Conservation (phyloP, 2,888 invertebrate genomes). For the Eilema depressum region DNA sequence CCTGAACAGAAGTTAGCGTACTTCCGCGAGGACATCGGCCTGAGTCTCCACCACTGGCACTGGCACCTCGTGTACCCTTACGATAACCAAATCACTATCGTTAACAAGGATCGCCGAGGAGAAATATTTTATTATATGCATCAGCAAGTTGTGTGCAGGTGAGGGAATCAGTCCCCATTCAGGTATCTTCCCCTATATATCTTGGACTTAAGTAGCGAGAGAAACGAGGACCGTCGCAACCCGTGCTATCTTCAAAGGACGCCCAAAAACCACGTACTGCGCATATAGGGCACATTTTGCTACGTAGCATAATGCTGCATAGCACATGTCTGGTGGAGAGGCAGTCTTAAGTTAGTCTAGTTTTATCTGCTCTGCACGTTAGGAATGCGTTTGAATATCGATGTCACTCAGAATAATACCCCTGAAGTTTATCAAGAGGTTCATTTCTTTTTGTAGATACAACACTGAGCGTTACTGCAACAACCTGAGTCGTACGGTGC, state of each 20-base stretch:
- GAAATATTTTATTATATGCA: conserved; percentile 95
- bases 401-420: background rate
- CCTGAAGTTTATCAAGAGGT: background rate
- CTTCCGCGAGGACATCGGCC: conserved; percentile 94
- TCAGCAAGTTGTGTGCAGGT: conserved; percentile 90
- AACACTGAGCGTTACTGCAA: conserved; percentile 92
- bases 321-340: too few species aligned
- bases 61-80: conserved; percentile 96
- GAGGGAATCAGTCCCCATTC: background rate
- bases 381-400: too few species aligned
- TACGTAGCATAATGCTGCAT: too few species aligned
- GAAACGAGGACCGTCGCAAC: too few species aligned
- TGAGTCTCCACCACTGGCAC: conserved; percentile 96
- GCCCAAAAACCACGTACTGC: too few species aligned
- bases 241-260: too few species aligned
- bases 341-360: too few species aligned
- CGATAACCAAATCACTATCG: conserved; percentile 87
- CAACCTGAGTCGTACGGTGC: conserved; percentile 87
- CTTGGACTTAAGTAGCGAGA: too few species aligned
- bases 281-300: too few species aligned
- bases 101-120: conserved; percentile 91
- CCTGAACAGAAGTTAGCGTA: conserved; percentile 94
- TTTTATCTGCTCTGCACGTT: too few species aligned
- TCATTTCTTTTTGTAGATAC: conserved; percentile 83
- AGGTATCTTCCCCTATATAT: too few species aligned